Evolutionary conservation across 2,113 vertebrate genomes (phyloP), one percentile per base, ranked within the genome.

Genomic region (Mesoclemmys tuberculata): DNA sequence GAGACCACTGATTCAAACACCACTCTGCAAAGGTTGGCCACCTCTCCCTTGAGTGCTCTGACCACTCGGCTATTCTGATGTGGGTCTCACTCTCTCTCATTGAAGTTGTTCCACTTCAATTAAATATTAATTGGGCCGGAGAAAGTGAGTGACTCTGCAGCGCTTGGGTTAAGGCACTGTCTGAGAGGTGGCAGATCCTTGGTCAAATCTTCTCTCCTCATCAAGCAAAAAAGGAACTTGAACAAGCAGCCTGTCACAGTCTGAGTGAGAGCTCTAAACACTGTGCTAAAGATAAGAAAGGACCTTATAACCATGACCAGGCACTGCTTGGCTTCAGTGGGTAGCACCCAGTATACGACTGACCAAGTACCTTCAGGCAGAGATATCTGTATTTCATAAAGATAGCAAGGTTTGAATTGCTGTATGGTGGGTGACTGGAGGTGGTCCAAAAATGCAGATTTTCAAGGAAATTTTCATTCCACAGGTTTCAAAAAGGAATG

Each of bases 371-470:
- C 16, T 68, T n/a, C 61, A n/a, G 61, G 56, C 10, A 58, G 27
- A 58, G 27, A 29, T 29, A 27, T 29, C 16, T 68, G 13, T n/a
- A 68, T n/a, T 19, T 68, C 16, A 68, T 68, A 31, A 31, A 61
- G 61, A 68, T 31, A 64, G 29, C 31, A 64, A 64, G 6, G 31
- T 31, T 13, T 35, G 58, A 68, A 35, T 64, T 68, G 6, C 31
- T n/a, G 29, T n/a, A n/a, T n/a, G 16, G 61, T 68, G 31, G 16
- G 61, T 68, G 31, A 68, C 31, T 35, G n/a, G 16, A 68, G 35
- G 2, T 68, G 61, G 35, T 68, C 58, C 24, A 64, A 35, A 31
- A 31, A 18, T n/a, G 16, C n/a, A n/a, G 31, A 8, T 0, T 84
- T 75, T 75, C 22, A 75, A 75, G 71, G 2, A 38, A 44, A 21